Evolutionary conservation across 2,888 invertebrate species (phyloP).

Genomic region (Agriotes lineatus): DNA sequence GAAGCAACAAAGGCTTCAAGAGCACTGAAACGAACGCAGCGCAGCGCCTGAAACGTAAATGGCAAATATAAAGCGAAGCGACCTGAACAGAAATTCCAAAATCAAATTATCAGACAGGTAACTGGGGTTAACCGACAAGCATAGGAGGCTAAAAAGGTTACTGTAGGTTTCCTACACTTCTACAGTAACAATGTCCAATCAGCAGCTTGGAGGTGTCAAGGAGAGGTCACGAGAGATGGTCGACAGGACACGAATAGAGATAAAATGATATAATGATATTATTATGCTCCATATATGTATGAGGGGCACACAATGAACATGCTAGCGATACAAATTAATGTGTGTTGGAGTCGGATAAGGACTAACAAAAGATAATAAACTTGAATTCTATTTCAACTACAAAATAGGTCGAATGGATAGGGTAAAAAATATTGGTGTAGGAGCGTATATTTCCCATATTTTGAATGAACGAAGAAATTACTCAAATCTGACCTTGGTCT

Average conservation of each 20-base stretch:
- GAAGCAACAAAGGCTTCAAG: no score
- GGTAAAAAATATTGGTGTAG: no score
- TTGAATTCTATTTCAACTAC: no score
- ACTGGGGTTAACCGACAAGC: not conserved
- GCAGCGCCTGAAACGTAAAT: no score
- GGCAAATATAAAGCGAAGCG: no score
- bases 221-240: not conserved
- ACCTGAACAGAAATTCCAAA: not conserved
- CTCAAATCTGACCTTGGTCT: no score
- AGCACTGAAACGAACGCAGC: no score
- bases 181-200: slow-evolving; percentile 7
- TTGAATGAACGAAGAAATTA: no score
- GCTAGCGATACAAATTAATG: not conserved
- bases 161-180: not conserved
- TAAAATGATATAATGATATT: not conserved
- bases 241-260: not conserved
- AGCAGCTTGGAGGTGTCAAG: not conserved
- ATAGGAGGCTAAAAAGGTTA: no score
- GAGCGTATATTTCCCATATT: no score
- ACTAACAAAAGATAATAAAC: not conserved
- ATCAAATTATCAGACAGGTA: not conserved
- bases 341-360: not conserved
- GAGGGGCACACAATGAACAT: not conserved
- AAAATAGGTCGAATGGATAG: no score
- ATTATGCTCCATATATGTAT: not conserved